Conservation (phyloP, 2,797 vertebrate genomes). For the Aplochiton taeniatus region DNA sequence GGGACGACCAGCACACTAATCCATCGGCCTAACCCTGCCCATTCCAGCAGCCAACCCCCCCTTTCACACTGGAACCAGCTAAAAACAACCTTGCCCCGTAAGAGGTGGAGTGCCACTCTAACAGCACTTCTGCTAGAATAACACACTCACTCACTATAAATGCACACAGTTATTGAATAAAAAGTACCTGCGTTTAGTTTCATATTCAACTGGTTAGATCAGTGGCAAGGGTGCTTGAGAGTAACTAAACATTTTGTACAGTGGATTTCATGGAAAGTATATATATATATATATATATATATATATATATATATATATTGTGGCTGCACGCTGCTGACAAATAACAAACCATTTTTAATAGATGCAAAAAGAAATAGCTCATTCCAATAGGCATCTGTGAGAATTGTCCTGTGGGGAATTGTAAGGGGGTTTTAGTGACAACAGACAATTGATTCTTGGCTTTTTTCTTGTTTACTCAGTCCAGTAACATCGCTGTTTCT, state of each 20-base stretch:
- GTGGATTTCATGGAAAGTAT: too few relatives aligned
- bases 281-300: too few relatives aligned
- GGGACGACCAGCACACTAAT: conserved; percentile 54
- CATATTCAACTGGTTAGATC: conserved; percentile 62
- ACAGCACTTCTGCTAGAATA: conserved; percentile 74
- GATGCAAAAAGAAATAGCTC: too few relatives aligned
- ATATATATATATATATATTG: too few relatives aligned
- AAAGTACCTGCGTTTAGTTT: conserved; percentile 69
- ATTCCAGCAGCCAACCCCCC: conserved; percentile 13
- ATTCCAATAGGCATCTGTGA: too few relatives aligned
- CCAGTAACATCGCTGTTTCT: too few relatives aligned
- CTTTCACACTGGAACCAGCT: conserved; percentile 27
- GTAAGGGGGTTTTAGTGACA: too few relatives aligned
- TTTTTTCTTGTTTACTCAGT: too few relatives aligned
- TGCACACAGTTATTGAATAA: conserved; percentile 67
- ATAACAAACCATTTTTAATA: too few relatives aligned
- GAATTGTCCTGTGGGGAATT: too few relatives aligned
- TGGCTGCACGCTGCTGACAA: too few relatives aligned
- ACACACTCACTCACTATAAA: conserved; percentile 68
- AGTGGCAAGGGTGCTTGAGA: conserved; percentile 51
- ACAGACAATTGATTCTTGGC: too few relatives aligned
- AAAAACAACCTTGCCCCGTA: conserved; percentile 66
- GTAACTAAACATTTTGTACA: conserved; percentile 35
- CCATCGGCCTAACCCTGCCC: conserved; percentile 22
- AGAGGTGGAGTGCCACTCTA: conserved; percentile 74